phyloP scores from a whole-genome alignment of 2,113 vertebrate species.

The Irena cyanogastra region DNA sequence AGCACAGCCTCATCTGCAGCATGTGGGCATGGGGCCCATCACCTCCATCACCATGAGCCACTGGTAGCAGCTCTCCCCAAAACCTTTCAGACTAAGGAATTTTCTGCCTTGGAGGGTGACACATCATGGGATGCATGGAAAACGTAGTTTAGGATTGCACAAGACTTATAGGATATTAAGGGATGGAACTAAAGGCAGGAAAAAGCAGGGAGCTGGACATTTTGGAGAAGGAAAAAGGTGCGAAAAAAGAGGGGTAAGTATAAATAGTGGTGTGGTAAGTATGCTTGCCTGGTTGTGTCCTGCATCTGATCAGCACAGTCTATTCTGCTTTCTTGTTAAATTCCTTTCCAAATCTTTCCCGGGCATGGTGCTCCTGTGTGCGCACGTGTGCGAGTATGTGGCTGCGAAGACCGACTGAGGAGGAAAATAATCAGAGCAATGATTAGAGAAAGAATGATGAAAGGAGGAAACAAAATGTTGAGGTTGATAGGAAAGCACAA shows the following conservation, averaged over 20 bases:
- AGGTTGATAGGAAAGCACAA: neutral
- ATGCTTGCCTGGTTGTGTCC: neutral
- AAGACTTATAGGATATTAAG: fast-evolving
- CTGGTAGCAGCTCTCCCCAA: neutral
- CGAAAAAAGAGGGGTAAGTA: neutral
- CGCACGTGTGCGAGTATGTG: fast-evolving
- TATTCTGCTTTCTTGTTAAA: neutral
- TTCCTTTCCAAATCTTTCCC: neutral
- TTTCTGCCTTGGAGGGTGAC: neutral
- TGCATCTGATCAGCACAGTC: neutral
- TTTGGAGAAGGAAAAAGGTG: neutral
- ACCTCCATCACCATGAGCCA: neutral
- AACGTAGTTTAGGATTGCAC: neutral
- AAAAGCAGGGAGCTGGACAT: neutral
- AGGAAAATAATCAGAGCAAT: neutral
- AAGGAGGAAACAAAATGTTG: neutral
- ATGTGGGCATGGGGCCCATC: neutral
- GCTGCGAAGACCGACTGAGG: neutral
- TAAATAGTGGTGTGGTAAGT: neutral
- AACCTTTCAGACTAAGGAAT: neutral
- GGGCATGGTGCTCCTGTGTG: fast-evolving
- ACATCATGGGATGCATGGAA: neutral
- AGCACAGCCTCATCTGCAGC: neutral
- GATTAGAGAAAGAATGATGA: neutral
- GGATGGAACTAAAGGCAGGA: neutral